These are phyloP conservation scores for Phylloscopus trochilus DNA, from an alignment of 2,113 vertebrate species.

Conservation along the genomic window DNA sequence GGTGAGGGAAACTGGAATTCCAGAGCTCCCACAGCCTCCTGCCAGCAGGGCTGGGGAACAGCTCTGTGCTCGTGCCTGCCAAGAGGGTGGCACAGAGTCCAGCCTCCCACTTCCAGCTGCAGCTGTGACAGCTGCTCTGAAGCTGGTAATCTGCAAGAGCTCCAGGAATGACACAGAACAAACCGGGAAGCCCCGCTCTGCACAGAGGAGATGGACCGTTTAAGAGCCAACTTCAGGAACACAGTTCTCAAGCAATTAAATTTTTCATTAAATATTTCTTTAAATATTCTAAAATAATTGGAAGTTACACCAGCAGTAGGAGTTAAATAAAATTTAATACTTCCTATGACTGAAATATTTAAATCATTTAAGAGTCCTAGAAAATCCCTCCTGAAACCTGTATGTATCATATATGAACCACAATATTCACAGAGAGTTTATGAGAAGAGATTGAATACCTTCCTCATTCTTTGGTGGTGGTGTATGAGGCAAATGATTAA, in stretches of 20 bases:
- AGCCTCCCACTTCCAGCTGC: neutral
- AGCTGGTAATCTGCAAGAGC: neutral
- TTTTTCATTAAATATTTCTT: neutral
- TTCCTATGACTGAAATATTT: neutral
- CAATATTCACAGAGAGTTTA: neutral
- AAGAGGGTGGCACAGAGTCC: neutral
- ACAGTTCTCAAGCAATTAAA: neutral
- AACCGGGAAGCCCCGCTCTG: neutral
- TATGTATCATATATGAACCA: neutral
- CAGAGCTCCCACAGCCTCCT: no score
- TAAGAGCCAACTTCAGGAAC: neutral
- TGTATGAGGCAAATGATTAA: neutral
- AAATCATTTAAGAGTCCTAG: neutral
- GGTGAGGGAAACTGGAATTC: no score
- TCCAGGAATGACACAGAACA: neutral
- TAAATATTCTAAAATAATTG: neutral
- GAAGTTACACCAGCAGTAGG: neutral
- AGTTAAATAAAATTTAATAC: neutral
- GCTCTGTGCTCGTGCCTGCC: neutral
- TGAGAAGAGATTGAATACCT: neutral
- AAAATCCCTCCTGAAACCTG: neutral
- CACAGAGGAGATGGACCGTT: accelerated
- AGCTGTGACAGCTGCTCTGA: neutral
- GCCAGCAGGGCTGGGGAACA: neutral
- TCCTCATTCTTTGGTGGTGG: neutral